Evolutionary conservation across 2,888 invertebrate species (phyloP), one percentile per base, ranked within the genome.

Genomic region (Dryococelus australis): DNA sequence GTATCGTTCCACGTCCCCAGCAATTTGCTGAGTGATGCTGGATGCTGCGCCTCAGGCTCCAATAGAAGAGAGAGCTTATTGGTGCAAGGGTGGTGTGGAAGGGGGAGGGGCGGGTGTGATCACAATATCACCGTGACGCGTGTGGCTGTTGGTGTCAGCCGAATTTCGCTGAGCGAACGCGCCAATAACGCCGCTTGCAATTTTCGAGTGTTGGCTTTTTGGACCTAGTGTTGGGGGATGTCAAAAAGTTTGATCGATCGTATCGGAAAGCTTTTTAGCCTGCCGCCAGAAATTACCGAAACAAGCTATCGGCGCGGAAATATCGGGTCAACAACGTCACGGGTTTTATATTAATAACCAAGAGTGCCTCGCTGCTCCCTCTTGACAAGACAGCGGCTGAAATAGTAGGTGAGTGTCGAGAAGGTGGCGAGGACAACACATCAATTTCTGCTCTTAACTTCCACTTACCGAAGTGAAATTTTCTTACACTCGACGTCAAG

Each of bases 221-320:
- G 35, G 4, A 4, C 35, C n/a, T n/a, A n/a, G n/a, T n/a, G n/a
- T 35, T 5, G 65, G 65, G 13, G 20, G 13, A n/a, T 20, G 65
- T 65, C 65, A 65, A 10, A 65, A 20, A n/a, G 65, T 65, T 65
- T 65, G 65, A 65, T 65, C 65, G 65, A 65, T 65, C 65, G n/a
- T n/a, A 65, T 20, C 65, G 65, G 65, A 65, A 16, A 65, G 65
- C 65, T 10, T 65, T 65, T 65, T 65, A 65, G 65, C 65, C 8
- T 65, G 65, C 65, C 65, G 65, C 65, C 24, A 65, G 65, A 65
- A 65, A 65, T 65, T 65, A 65, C 65, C 65, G 65, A 65, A 65
- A 65, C 65, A 65, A 65, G 65, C 8, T 65, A 65, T 65, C 65
- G 65, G 65, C 65, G 65, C n/a, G 24, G 65, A 65, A 65, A 65